Evolutionary conservation across 2,113 vertebrate genomes (phyloP), one percentile per base, ranked within the genome.

Genomic region (Todiramphus saurophagus): DNA sequence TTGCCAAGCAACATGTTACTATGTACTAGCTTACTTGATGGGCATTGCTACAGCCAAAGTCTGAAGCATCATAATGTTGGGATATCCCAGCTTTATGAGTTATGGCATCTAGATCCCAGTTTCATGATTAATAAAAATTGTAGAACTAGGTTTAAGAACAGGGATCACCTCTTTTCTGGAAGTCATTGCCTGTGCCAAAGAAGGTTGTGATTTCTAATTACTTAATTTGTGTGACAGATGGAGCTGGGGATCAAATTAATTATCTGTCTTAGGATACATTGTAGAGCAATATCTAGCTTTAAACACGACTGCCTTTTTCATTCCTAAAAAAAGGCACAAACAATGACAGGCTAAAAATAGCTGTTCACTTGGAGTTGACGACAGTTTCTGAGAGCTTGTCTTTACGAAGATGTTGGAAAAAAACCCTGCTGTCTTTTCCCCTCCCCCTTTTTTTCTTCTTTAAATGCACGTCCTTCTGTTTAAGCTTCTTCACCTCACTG

Each of bases 261-360:
- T 95, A 91, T 67, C 96, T 97, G 93, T 93, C 80, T 97, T 96
- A 89, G 89, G 87, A 95, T 96, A 92, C 12, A 1, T 86, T 89
- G 75, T 80, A 96, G 84, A 98, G 97, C 94, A 96, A 55, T 96
- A 96, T 97, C 94, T 87, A 92, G 96, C 59, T 97, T 97, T 97
- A 97, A 96, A 96, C 80, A 95, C 33, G 73, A 95, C 94, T 97
- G 96, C 82, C 83, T 98, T 97, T 97, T 97, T 92, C 51, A 1
- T 96, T 95, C 93, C 97, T 97, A 96, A 97, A 98, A 97, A 96
- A 97, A 97, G 94, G 79, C 95, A 98, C 97, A 97, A 98, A 97
- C 97, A 98, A 98, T 97, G 97, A 97, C 79, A 89, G 78, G 89
- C 97, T 97, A 96, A 98, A 98, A 98, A 98, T 98, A 98, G 96